phyloP scores from a whole-genome alignment of 2,797 vertebrate species.

The Sebastes matsubarae region DNA sequence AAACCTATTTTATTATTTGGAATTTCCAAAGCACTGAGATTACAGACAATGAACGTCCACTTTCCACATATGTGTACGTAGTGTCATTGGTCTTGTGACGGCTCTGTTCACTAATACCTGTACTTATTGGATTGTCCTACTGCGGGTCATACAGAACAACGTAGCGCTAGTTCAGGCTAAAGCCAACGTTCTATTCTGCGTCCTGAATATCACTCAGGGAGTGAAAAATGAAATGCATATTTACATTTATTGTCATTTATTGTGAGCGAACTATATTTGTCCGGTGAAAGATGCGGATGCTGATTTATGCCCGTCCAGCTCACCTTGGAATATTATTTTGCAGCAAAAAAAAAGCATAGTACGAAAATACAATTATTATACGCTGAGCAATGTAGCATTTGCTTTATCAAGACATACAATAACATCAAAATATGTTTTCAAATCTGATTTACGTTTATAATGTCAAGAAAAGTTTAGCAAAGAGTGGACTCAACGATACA shows the following conservation, averaged over 20 bases:
- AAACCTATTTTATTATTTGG: not conserved
- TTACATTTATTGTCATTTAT: not conserved
- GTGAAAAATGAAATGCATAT: not conserved
- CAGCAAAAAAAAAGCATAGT: slow-evolving; percentile 71
- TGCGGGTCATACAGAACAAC: not conserved
- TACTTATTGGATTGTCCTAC: not conserved
- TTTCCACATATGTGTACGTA: not conserved
- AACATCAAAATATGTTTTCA: slow-evolving; percentile 72
- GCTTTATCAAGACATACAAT: slow-evolving; percentile 59
- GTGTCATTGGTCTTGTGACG: not conserved
- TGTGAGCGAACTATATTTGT: not conserved
- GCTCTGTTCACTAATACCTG: not conserved
- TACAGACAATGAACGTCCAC: not conserved
- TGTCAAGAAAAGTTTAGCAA: slow-evolving; percentile 52
- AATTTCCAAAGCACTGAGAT: not conserved
- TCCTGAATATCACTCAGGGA: not conserved
- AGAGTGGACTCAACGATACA: slow-evolving; percentile 65
- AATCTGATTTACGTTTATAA: slow-evolving; percentile 60
- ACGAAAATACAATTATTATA: slow-evolving; percentile 77
- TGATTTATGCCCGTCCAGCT: slow-evolving; percentile 28
- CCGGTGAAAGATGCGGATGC: not conserved
- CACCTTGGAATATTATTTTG: slow-evolving; percentile 39
- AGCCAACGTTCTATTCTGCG: not conserved
- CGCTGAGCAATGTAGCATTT: slow-evolving; percentile 45
- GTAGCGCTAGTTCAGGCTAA: not conserved